Evolutionary conservation across 2,797 vertebrate genomes (phyloP).

Genomic region (Falco cherrug): DNA sequence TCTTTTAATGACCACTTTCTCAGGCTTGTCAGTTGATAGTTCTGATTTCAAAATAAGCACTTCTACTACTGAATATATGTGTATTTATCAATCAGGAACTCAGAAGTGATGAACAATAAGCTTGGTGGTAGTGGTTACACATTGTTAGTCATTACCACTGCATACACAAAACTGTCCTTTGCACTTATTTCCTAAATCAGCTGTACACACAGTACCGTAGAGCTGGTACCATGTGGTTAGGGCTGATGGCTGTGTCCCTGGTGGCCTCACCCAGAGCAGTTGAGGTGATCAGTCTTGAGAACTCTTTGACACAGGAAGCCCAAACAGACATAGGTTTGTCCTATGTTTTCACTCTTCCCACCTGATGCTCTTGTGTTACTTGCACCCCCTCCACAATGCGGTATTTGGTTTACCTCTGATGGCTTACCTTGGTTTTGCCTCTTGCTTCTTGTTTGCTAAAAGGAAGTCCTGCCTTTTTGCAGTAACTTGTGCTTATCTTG

Average conservation of each 20-base stretch:
- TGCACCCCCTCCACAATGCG: not conserved
- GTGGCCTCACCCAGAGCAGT: not conserved
- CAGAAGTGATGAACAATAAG: not conserved
- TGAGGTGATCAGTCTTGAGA: not conserved
- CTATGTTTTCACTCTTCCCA: not conserved
- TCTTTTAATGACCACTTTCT: not conserved
- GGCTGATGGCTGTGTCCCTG: not conserved
- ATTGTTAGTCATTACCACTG: not conserved
- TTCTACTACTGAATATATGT: not conserved
- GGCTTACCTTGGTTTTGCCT: not conserved
- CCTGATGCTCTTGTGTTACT: not conserved
- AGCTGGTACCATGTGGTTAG: not conserved
- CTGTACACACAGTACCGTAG: fast-evolving
- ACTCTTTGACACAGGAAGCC: not conserved
- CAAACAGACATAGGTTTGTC: not conserved
- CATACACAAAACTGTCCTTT: not conserved
- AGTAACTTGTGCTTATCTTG: not conserved
- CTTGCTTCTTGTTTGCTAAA: not conserved
- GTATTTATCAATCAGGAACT: not conserved
- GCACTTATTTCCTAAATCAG: not conserved
- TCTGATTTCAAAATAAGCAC: not conserved
- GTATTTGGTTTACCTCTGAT: not conserved
- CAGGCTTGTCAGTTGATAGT: not conserved
- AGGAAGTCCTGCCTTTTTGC: not conserved
- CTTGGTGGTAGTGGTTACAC: fast-evolving